Base-by-base conservation (phyloP, 2,888 invertebrate genomes). In the Drosophila sordidapex region DNA sequence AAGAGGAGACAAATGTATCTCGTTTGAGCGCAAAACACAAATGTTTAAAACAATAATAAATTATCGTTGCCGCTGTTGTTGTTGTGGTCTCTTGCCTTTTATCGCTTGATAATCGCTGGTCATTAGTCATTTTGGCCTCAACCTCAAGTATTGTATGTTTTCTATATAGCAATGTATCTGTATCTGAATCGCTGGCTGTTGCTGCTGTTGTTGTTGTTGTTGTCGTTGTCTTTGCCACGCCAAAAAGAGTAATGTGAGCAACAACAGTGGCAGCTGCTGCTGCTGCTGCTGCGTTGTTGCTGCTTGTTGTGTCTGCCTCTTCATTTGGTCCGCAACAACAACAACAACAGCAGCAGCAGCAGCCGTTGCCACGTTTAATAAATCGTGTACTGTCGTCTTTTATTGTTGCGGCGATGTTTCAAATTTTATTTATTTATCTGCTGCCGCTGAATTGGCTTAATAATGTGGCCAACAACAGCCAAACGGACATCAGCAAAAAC, bases 61-160 rank as follows among this genome's bases (percentile, higher is more conserved):
- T 89, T 88, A 87, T 81, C 72, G 74, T 62, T 58, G 75, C 76
- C 79, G 82, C 67, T 69, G 74, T 62, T 77, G 67, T 53, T 76
- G 69, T 29, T 56, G 70, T 76, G 78, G 74, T 85, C 83, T 75
- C 71, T 76, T 90, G 82, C 80, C 90, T 87, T 87, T 90, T 92
- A 91, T 91, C 91, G 89, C 75, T 81, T 86, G 91, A 91, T 91
- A 91, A 91, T 92, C 91, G 90, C 88, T 87, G 90, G 87, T 87
- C 91, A 92, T 91, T 92, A 90, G 90, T 91, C 92, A 91, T 91
- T 90, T 89, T 85, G 91, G 89, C 79, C 85, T 89, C 82, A 89
- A 85, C 83, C 89, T 85, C 78, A 85, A 89, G 90, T 87, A 87
- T 90, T 84, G 85, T 85, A 70, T 82, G 80, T 84, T 77, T 87